phyloP scores from a whole-genome alignment of 2,797 vertebrate species.

The Phrynocephalus forsythii region DNA sequence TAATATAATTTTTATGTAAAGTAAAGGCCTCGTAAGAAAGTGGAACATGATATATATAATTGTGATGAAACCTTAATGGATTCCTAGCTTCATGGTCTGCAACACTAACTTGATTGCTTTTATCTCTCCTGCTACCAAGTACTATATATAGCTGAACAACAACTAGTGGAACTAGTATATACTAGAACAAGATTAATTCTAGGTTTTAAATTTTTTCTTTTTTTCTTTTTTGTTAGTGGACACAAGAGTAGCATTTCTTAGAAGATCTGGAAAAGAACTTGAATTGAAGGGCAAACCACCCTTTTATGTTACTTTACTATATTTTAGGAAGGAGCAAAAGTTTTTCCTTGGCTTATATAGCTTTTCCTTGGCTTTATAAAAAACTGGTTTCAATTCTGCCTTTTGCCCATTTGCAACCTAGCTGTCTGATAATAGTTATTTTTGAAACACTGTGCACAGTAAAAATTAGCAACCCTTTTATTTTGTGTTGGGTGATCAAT shows the following conservation, averaged over 20 bases:
- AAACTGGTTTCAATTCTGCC: background rate
- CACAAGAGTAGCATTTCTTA: background rate
- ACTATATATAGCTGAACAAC: background rate
- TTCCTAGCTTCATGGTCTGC: background rate
- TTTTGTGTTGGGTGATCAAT: background rate
- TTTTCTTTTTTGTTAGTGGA: background rate
- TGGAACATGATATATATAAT: background rate
- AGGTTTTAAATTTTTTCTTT: background rate
- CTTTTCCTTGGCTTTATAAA: background rate
- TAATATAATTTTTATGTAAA: background rate
- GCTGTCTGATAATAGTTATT: background rate
- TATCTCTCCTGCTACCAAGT: background rate
- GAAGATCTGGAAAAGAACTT: background rate
- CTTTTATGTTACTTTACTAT: background rate
- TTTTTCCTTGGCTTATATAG: background rate
- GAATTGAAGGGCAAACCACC: background rate
- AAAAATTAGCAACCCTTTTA: background rate
- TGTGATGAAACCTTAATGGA: background rate
- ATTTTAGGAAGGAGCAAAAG: background rate
- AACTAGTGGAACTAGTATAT: background rate
- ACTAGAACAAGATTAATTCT: background rate
- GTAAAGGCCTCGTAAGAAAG: conserved; percentile 4
- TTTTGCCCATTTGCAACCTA: background rate
- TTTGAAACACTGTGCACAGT: background rate
- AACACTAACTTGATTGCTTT: background rate